Conservation (phyloP, 2,113 vertebrate species). For the Corvus hawaiiensis region DNA sequence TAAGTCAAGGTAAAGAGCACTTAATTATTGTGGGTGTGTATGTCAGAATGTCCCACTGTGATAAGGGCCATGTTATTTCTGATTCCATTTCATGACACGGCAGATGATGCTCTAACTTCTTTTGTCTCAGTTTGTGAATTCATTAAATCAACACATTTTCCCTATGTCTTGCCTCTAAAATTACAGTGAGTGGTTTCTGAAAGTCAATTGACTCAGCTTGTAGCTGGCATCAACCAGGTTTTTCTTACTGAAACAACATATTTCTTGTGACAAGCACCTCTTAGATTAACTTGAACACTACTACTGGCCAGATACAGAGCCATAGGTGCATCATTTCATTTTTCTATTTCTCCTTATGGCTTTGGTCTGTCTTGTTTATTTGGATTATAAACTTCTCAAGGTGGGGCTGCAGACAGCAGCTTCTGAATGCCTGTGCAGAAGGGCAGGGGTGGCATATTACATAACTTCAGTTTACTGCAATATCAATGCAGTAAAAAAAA, state of each 20-base stretch:
- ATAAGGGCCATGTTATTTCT: neutral
- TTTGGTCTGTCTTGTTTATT: neutral
- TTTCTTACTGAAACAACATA: neutral
- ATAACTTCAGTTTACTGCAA: neutral
- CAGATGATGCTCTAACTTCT: neutral
- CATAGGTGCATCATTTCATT: neutral
- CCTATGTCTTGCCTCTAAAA: neutral
- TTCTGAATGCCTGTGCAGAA: neutral
- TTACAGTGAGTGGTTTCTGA: neutral
- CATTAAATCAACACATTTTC: neutral
- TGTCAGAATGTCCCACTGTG: neutral
- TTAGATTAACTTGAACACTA: neutral
- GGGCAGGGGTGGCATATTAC: neutral
- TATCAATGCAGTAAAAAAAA: neutral
- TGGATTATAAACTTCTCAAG: neutral
- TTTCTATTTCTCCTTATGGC: neutral
- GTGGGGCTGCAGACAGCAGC: neutral
- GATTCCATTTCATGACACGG: neutral
- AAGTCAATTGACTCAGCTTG: neutral
- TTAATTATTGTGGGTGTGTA: neutral
- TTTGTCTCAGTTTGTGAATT: neutral
- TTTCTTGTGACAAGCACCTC: neutral
- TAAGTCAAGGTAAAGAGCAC: neutral
- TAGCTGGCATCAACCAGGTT: neutral
- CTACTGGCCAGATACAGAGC: neutral